Evolutionary conservation across 2,113 vertebrate genomes (phyloP).

Genomic region (Crypturellus undulatus): DNA sequence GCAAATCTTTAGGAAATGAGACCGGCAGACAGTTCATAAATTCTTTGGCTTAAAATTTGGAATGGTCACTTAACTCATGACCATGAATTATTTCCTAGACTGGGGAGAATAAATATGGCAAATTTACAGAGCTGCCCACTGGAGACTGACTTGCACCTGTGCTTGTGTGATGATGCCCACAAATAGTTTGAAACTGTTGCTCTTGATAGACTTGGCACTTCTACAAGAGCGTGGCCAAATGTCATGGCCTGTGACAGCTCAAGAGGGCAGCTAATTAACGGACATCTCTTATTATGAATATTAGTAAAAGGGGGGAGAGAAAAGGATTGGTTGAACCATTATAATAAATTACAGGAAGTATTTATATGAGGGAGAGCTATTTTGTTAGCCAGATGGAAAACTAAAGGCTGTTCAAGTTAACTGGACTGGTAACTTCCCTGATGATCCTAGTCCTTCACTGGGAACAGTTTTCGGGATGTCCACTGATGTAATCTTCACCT

Average conservation of each 20-base stretch:
- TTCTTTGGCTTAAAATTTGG: conserved; percentile 11
- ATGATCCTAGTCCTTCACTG: not conserved
- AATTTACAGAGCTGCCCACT: conserved; percentile 52
- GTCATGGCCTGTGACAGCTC: conserved; percentile 39
- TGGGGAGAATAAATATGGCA: conserved; percentile 53
- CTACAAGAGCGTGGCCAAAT: conserved; percentile 29
- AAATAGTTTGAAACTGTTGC: conserved; percentile 59
- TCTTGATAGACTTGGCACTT: conserved; percentile 53
- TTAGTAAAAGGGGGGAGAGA: conserved; percentile 10
- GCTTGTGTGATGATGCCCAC: conserved; percentile 61
- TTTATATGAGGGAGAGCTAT: not conserved
- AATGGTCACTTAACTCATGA: not conserved
- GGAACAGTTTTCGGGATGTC: not conserved
- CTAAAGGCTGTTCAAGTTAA: not conserved
- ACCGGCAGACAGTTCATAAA: not conserved
- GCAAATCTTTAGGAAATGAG: conserved; percentile 12
- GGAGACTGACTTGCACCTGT: conserved; percentile 59
- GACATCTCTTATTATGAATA: conserved; percentile 16
- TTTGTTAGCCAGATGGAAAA: conserved; percentile 29
- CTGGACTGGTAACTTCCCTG: not conserved
- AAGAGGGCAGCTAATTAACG: conserved; percentile 62
- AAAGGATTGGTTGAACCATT: not conserved
- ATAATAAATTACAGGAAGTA: conserved; percentile 51
- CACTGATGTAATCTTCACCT: not conserved
- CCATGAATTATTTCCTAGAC: conserved; percentile 41